phyloP scores from a whole-genome alignment of 1,140 invertebrate genomes.

The Lordiphosa mommai region DNA sequence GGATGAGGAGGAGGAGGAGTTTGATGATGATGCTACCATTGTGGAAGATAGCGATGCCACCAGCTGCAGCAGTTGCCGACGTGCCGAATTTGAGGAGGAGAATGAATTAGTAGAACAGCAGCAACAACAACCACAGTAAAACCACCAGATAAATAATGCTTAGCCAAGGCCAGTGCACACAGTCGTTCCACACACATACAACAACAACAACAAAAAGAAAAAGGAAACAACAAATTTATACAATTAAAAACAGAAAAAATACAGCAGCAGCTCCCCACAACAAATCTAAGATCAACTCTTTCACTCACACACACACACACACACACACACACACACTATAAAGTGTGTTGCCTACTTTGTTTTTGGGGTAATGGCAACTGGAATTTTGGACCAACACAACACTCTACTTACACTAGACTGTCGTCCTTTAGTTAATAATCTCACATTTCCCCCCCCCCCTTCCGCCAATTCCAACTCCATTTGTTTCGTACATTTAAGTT shows the following conservation, averaged over 20 bases:
- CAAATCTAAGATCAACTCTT: constrained; percentile 1
- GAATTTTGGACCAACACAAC: no score
- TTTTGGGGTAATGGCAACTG: not conserved
- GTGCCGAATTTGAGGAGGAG: constrained; percentile 47
- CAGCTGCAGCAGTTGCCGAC: constrained; percentile 59
- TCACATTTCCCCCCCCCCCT: constrained; percentile 9
- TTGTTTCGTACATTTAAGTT: constrained; percentile 11
- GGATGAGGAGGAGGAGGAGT: constrained; percentile 10
- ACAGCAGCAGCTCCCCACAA: not conserved
- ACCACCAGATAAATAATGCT: constrained; percentile 6
- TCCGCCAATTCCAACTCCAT: constrained; percentile 10
- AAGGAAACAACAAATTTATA: not conserved
- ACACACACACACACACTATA: not conserved
- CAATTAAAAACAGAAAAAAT: not conserved
- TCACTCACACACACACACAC: constrained; percentile 2
- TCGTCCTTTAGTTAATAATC: no score
- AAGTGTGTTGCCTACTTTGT: no score
- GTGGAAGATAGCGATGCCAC: constrained; percentile 68
- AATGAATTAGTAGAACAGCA: constrained; percentile 8
- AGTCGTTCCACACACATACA: constrained; percentile 10
- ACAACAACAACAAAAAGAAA: not conserved
- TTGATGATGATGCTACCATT: constrained; percentile 52
- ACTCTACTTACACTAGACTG: no score
- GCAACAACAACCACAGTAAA: not conserved
- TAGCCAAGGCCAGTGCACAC: constrained; percentile 17